Conservation (phyloP, 2,797 vertebrate genomes). For the Nyctibius grandis region DNA sequence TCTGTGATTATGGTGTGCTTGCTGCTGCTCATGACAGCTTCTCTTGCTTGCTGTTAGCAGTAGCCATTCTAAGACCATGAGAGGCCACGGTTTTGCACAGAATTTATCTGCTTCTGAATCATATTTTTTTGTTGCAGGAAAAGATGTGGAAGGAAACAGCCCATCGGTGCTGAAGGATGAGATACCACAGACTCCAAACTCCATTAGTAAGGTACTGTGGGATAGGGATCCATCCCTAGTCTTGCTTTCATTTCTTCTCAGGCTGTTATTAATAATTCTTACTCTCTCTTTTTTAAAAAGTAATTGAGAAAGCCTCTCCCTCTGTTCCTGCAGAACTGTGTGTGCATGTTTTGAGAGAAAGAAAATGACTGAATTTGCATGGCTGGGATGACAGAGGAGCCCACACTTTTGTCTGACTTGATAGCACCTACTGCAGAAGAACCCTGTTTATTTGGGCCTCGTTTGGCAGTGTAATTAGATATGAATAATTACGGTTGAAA, state of each 20-base stretch:
- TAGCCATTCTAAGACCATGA: background rate
- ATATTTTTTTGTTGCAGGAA: constrained; percentile 77
- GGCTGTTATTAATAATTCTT: background rate
- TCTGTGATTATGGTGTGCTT: background rate
- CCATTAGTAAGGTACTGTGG: constrained; percentile 83
- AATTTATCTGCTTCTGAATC: background rate
- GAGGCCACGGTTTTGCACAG: background rate
- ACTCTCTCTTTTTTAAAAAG: background rate
- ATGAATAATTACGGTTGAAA: background rate
- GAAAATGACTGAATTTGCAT: background rate
- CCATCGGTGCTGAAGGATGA: constrained; percentile 81
- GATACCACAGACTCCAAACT: constrained; percentile 86
- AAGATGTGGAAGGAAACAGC: constrained; percentile 83
- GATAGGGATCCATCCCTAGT: background rate
- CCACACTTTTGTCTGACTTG: background rate
- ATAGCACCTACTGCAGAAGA: background rate
- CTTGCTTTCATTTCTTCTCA: background rate
- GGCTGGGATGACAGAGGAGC: background rate
- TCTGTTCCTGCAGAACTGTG: background rate
- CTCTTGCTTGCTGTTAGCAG: background rate
- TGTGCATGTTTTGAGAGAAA: background rate
- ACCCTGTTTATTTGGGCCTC: background rate
- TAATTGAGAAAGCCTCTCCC: background rate
- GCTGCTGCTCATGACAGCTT: background rate
- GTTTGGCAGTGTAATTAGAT: background rate